Percentiles rank a stretch among this genome's conserved stretches.
phyloP scores from a whole-genome alignment of 2,888 invertebrate species.

The Agapetus fuscipes region DNA sequence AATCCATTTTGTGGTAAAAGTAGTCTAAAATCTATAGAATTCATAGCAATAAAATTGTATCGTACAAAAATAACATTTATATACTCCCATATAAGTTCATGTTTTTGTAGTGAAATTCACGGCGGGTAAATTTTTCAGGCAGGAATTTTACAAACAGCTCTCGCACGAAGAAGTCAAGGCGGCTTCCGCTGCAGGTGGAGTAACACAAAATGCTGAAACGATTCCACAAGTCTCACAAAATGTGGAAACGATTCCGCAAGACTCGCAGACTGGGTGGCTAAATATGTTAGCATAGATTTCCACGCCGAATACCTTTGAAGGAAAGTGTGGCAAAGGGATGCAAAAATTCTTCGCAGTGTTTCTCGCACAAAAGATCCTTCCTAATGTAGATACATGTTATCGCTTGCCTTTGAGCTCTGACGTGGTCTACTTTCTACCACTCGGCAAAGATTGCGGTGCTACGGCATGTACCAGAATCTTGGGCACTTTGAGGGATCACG shows the following conservation, averaged over 20 bases:
- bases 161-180: not conserved
- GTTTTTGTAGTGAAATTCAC: too few relatives aligned
- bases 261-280: slow-evolving; percentile 3
- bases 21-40: too few relatives aligned
- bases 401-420: slow-evolving; percentile 15
- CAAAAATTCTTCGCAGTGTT: slow-evolving; percentile 16
- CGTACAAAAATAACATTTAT: too few relatives aligned
- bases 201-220: slow-evolving; percentile 1
- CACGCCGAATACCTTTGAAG: slow-evolving; percentile 15
- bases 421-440: too few relatives aligned
- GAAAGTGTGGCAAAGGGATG: slow-evolving; percentile 17
- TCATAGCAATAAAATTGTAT: too few relatives aligned
- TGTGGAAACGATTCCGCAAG: not conserved
- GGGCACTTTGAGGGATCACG: slow-evolving; percentile 4
- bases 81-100: too few relatives aligned
- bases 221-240: not conserved
- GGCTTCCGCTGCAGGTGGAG: not conserved
- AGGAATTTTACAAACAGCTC: not conserved
- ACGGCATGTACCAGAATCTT: slow-evolving; percentile 3
- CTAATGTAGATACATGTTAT: slow-evolving; percentile 17
- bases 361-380: slow-evolving; percentile 7
- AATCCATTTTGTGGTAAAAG: too few relatives aligned
- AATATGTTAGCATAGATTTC: slow-evolving; percentile 21
- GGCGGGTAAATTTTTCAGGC: not conserved
- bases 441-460: slow-evolving; percentile 10